phyloP scores from a whole-genome alignment of 2,797 vertebrate species.

The Neostethus bicornis region DNA sequence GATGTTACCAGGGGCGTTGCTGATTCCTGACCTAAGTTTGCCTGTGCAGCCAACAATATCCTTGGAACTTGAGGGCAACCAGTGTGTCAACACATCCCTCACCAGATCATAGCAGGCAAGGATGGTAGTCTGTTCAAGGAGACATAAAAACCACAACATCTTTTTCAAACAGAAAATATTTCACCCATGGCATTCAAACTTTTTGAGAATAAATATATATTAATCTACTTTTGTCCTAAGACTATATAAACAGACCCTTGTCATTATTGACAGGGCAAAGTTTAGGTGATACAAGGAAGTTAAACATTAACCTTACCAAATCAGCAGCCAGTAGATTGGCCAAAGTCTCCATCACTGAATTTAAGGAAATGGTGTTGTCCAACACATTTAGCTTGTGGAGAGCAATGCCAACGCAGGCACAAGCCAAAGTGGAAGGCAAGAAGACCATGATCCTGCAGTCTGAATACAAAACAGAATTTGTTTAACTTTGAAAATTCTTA shows the following conservation, averaged over 20 bases:
- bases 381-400: conserved; percentile 37
- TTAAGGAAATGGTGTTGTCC: conserved; percentile 25
- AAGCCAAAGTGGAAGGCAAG: conserved; percentile 62
- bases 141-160: conserved; percentile 6
- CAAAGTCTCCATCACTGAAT: conserved; percentile 46
- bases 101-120: conserved; percentile 85
- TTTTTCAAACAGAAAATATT: too few species aligned
- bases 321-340: conserved; percentile 54
- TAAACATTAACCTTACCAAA: conserved; percentile 65
- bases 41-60: conserved; percentile 57
- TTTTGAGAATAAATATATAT: too few species aligned
- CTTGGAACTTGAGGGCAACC: conserved; percentile 66
- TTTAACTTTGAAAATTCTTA: background rate
- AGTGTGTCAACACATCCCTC: conserved; percentile 78
- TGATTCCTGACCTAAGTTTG: conserved; percentile 69
- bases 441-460: conserved; percentile 62
- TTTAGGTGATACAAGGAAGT: conserved; percentile 43
- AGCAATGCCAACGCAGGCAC: conserved; percentile 61
- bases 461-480: conserved; percentile 25
- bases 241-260: conserved; percentile 7
- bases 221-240: too few species aligned
- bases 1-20: conserved; percentile 79
- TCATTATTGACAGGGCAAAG: conserved; percentile 45
- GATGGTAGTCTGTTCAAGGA: conserved; percentile 80
- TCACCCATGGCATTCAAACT: too few species aligned